A percentile compares a stretch with the other conserved stretches of the same genome.
Evolutionary conservation across 2,888 invertebrate species (phyloP).

Genomic region (Diarsia mendica): DNA sequence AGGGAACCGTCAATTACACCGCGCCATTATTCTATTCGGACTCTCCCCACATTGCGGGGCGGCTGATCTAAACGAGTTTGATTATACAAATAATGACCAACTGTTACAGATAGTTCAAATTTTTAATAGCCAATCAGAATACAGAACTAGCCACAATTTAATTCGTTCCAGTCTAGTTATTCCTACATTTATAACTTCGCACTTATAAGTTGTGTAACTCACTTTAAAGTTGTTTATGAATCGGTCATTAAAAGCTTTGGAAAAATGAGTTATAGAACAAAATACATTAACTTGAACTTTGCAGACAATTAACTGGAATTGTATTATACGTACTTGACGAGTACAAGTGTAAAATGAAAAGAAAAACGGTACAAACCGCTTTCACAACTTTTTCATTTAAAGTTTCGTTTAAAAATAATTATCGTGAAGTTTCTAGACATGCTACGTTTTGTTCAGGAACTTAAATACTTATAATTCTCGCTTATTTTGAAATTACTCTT

Average conservation of each 20-base stretch:
- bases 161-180: slow-evolving; percentile 18
- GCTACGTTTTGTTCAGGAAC: slow-evolving; percentile 38
- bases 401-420: slow-evolving; percentile 63
- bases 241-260: slow-evolving; percentile 40
- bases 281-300: slow-evolving; percentile 62
- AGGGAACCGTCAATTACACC: slow-evolving; percentile 79
- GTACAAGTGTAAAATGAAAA: slow-evolving; percentile 55
- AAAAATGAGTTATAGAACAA: slow-evolving; percentile 62
- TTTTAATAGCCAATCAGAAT: slow-evolving; percentile 14
- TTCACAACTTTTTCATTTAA: slow-evolving; percentile 62
- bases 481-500: slow-evolving; percentile 9
- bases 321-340: slow-evolving; percentile 50
- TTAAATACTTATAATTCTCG: slow-evolving; percentile 22
- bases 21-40: slow-evolving; percentile 76
- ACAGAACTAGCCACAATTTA: slow-evolving; percentile 23
- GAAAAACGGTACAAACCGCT: slow-evolving; percentile 53
- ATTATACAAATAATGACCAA: slow-evolving; percentile 52
- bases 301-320: slow-evolving; percentile 60
- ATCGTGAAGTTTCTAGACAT: slow-evolving; percentile 58
- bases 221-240: slow-evolving; percentile 52
- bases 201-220: slow-evolving; percentile 46
- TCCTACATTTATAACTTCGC: slow-evolving; percentile 31
- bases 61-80: slow-evolving; percentile 58
- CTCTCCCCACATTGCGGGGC: slow-evolving; percentile 68
- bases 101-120: slow-evolving; percentile 20